phyloP scores from a whole-genome alignment of 92 coral and sea anemone species.

The Phymanthus crucifer region DNA sequence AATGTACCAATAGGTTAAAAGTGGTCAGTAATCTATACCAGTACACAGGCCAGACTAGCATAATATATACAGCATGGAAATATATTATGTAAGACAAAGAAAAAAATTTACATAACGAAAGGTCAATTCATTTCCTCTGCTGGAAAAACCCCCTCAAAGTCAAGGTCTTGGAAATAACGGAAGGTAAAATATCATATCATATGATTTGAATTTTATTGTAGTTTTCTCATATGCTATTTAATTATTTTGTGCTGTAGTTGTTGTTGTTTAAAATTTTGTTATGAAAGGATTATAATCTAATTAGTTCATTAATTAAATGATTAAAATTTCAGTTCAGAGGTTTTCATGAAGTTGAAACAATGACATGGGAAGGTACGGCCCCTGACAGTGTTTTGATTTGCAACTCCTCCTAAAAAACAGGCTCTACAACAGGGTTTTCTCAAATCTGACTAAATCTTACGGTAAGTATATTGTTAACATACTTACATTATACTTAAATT shows the following conservation, averaged over 20 bases:
- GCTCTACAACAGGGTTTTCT: neutral
- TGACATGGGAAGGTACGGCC: neutral
- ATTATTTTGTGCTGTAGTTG: neutral
- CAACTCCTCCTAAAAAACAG: neutral
- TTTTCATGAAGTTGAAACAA: neutral
- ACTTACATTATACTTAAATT: neutral
- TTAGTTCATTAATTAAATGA: neutral
- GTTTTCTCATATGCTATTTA: neutral
- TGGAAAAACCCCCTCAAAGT: neutral
- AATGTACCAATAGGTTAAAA: neutral
- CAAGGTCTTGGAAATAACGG: neutral
- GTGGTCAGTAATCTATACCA: too few relatives aligned
- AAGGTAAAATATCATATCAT: neutral
- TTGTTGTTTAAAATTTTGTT: neutral
- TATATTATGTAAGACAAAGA: neutral
- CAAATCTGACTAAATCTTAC: neutral
- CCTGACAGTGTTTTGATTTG: neutral
- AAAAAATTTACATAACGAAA: constrained; percentile 10
- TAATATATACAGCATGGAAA: neutral
- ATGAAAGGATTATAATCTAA: neutral
- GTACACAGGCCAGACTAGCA: too few relatives aligned
- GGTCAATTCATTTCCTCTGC: constrained; percentile 2
- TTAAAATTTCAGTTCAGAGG: neutral
- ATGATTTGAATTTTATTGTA: neutral
- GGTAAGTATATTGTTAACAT: neutral